These are phyloP conservation scores for Matsumyia berberina DNA, from an alignment of 2,888 invertebrate genomes.

Conservation along the genomic window DNA sequence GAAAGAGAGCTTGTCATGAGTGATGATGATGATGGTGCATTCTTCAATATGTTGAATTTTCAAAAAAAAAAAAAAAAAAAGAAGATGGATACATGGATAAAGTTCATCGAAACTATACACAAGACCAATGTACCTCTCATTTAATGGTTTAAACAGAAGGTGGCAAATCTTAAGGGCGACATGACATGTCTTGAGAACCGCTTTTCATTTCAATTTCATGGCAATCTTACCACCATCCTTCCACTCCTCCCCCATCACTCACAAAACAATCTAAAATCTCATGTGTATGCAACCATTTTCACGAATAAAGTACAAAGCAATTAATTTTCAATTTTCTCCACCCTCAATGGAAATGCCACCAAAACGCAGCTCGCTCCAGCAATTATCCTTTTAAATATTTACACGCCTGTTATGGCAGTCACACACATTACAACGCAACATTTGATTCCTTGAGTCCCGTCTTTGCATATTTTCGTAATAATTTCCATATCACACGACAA, in stretches of 20 bases:
- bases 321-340: conserved; percentile 74
- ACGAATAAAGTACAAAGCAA: conserved; percentile 60
- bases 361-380: conserved; percentile 40
- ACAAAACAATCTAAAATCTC: conserved; percentile 15
- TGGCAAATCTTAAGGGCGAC: no score
- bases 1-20: neutral
- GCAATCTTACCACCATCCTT: no score
- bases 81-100: no score
- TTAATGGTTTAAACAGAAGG: no score
- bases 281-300: conserved; percentile 9
- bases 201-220: no score
- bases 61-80: no score
- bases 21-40: conserved; percentile 1
- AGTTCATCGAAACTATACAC: no score
- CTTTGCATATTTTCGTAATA: conserved; percentile 50
- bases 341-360: conserved; percentile 6
- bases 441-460: conserved; percentile 56
- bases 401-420: conserved; percentile 64
- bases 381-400: conserved; percentile 76
- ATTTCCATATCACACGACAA: conserved; percentile 56
- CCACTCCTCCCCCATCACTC: neutral
- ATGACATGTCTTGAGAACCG: no score
- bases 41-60: neutral
- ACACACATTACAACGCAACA: conserved; percentile 26
- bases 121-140: no score